These are phyloP conservation scores for Serripes groenlandicus DNA, from an alignment of 2,888 invertebrate genomes.

Conservation along the genomic window DNA sequence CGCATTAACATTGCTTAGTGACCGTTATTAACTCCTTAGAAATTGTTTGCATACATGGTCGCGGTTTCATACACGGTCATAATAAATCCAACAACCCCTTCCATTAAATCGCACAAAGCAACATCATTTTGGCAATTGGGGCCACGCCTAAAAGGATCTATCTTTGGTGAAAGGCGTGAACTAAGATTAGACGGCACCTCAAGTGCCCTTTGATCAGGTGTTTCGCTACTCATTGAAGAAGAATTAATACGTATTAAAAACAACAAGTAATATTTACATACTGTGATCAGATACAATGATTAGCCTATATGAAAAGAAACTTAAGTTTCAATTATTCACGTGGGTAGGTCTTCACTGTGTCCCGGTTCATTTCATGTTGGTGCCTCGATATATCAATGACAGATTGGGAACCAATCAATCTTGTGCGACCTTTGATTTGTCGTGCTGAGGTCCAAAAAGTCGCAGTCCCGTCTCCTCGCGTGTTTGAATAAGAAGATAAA, in stretches of 20 bases:
- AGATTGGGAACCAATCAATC: conserved; percentile 23
- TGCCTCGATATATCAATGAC: conserved; percentile 36
- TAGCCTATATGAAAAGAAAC: too few species aligned
- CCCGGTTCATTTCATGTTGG: conserved; percentile 14
- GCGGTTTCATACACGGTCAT: conserved; percentile 18
- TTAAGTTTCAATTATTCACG: too few species aligned
- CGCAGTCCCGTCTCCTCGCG: conserved; percentile 20
- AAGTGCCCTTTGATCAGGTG: too few species aligned
- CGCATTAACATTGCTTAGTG: conserved; percentile 27
- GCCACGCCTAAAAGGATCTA: too few species aligned
- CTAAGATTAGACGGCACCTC: too few species aligned
- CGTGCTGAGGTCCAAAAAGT: conserved; percentile 29
- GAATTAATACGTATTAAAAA: too few species aligned
- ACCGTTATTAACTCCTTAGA: conserved; percentile 31
- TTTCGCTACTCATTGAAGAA: too few species aligned
- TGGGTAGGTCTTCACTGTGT: too few species aligned
- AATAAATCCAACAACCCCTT: conserved; percentile 28
- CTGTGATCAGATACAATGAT: too few species aligned
- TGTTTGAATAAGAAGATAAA: conserved; percentile 30
- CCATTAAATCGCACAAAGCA: conserved; percentile 18
- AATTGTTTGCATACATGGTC: conserved; percentile 28
- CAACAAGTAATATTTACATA: too few species aligned
- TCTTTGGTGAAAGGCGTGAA: too few species aligned
- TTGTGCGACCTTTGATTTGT: conserved; percentile 32
- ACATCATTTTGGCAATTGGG: conserved; percentile 25